phyloP scores from a whole-genome alignment of 2,113 vertebrate genomes.

The Chamaetylas fuelleborni region DNA sequence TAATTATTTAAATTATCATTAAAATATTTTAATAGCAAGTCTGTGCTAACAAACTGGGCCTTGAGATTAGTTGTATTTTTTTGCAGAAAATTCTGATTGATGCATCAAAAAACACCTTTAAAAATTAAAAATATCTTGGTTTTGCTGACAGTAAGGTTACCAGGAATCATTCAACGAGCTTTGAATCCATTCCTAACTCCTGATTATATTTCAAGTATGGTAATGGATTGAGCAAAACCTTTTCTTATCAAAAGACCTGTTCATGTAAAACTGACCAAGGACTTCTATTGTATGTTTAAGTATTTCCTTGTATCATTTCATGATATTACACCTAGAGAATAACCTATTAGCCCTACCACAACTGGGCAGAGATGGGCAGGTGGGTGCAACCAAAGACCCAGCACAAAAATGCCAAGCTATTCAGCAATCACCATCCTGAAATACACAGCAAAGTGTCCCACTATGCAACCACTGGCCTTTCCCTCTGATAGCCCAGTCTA shows the following conservation, averaged over 20 bases:
- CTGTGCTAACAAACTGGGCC: not conserved
- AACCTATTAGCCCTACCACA: not conserved
- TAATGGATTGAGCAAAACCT: not conserved
- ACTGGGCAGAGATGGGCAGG: not conserved
- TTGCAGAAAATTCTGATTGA: not conserved
- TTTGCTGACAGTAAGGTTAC: not conserved
- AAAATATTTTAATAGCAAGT: not conserved
- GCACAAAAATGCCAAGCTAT: rapidly evolving
- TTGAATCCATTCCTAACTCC: not conserved
- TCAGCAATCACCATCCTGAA: not conserved
- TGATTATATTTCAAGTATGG: not conserved
- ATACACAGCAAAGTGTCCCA: not conserved
- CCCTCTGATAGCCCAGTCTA: not conserved
- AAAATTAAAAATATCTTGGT: not conserved
- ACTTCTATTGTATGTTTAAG: not conserved
- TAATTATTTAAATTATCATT: not conserved
- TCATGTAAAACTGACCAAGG: not conserved
- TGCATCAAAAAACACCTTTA: not conserved
- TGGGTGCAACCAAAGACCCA: not conserved
- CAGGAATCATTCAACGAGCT: not conserved
- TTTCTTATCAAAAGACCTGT: not conserved
- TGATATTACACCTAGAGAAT: not conserved
- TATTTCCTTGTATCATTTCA: not conserved
- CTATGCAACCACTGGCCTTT: not conserved
- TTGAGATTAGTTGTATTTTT: not conserved